Conservation (phyloP, 2,113 vertebrate species). For the Microcebus griseorufus region DNA sequence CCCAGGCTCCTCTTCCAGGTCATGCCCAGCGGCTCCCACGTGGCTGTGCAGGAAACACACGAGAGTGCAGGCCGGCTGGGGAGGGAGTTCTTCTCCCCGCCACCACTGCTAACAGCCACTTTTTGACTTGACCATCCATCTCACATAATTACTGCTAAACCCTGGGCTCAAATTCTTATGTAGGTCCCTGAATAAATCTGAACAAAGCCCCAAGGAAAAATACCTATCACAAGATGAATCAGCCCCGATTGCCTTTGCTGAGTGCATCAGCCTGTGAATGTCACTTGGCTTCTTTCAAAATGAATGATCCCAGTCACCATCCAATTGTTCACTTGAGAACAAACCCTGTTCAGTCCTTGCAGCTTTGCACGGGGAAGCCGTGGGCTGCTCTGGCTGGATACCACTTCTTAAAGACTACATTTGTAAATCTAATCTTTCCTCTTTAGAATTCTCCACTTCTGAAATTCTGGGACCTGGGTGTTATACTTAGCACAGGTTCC, state of each 20-base stretch:
- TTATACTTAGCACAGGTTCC: conserved; percentile 29
- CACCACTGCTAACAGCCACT: no score
- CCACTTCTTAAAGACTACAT: conserved; percentile 54
- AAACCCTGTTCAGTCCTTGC: neutral
- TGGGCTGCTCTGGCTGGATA: neutral
- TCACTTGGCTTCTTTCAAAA: conserved; percentile 21
- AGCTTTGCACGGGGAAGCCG: neutral
- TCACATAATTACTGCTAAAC: neutral
- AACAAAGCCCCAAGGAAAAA: neutral
- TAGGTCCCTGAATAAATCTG: neutral
- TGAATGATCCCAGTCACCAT: conserved; percentile 18
- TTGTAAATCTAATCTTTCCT: conserved; percentile 46
- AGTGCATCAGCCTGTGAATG: neutral
- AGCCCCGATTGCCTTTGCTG: neutral
- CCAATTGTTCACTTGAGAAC: neutral
- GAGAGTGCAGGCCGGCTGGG: neutral
- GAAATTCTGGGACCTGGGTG: conserved; percentile 55
- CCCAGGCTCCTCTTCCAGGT: neutral
- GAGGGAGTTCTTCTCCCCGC: neutral
- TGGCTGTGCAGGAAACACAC: neutral
- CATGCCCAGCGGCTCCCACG: accelerated
- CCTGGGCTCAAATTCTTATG: neutral
- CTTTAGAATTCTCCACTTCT: conserved; percentile 63
- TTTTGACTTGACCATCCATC: neutral
- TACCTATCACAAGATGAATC: neutral